phyloP scores from a whole-genome alignment of 2,797 vertebrate genomes.

The Brachyalestes nurse region DNA sequence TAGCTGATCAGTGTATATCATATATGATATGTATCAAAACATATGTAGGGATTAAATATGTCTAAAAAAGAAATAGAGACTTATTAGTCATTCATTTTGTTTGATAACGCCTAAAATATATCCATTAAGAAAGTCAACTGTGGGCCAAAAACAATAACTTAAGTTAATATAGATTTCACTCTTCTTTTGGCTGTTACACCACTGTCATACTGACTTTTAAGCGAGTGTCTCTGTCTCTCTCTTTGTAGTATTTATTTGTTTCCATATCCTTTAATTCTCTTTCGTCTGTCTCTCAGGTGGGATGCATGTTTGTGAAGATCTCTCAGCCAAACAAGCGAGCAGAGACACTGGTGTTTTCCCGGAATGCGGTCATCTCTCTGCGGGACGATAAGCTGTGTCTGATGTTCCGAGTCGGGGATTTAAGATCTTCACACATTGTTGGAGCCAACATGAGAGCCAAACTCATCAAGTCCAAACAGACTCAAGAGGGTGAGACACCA shows the following conservation, averaged over 20 bases:
- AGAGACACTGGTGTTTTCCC: constrained; percentile 95
- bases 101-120: too few relatives aligned
- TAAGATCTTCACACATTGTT: constrained; percentile 95
- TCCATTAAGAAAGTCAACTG: too few relatives aligned
- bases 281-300: constrained; percentile 74
- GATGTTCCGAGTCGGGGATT: constrained; percentile 96
- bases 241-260: constrained; percentile 15
- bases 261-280: background rate
- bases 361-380: constrained; percentile 92
- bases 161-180: background rate
- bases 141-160: background rate
- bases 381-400: constrained; percentile 92
- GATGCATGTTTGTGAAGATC: constrained; percentile 99
- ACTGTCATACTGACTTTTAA: background rate
- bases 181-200: background rate
- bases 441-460: constrained; percentile 98
- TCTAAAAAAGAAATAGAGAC: too few relatives aligned
- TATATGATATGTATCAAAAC: too few relatives aligned
- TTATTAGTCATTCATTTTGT: too few relatives aligned
- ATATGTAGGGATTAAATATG: too few relatives aligned
- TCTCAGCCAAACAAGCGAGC: constrained; percentile 97
- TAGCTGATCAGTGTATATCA: too few relatives aligned
- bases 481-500: constrained; percentile 84
- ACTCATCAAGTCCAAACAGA: constrained; percentile 98
- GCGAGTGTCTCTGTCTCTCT: background rate